Evolutionary conservation across 2,888 invertebrate species (phyloP).

Genomic region (Trichogramma evanescens): DNA sequence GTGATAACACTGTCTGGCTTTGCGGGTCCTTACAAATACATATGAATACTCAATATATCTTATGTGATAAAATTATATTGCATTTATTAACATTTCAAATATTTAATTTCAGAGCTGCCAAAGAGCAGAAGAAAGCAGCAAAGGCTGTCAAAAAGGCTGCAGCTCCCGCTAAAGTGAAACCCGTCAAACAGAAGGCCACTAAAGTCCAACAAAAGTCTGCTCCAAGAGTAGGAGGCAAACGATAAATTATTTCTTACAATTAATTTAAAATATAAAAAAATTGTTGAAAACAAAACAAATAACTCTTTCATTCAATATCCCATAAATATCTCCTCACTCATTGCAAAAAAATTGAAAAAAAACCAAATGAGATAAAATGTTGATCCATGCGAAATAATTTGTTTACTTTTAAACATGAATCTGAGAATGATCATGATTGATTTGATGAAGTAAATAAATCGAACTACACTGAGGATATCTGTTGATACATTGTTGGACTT

Average conservation of each 20-base stretch:
- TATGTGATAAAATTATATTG: neutral
- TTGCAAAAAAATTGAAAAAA: too few relatives aligned
- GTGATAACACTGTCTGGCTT: constrained; percentile 41
- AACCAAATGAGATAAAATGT: too few relatives aligned
- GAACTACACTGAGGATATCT: too few relatives aligned
- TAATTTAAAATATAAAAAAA: constrained; percentile 34
- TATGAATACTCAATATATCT: neutral
- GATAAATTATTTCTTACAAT: constrained; percentile 58
- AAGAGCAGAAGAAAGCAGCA: constrained; percentile 87
- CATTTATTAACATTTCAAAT: neutral
- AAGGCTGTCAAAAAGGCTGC: constrained; percentile 82
- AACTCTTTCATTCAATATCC: too few relatives aligned
- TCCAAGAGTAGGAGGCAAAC: constrained; percentile 95
- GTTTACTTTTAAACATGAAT: too few relatives aligned
- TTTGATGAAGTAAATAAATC: too few relatives aligned
- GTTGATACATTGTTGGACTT: too few relatives aligned
- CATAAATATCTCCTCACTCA: too few relatives aligned
- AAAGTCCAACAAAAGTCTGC: constrained; percentile 85
- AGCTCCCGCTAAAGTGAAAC: constrained; percentile 66
- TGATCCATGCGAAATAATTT: too few relatives aligned
- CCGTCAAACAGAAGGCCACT: constrained; percentile 79
- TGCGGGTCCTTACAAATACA: constrained; percentile 40
- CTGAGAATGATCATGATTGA: too few relatives aligned
- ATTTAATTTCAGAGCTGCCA: constrained; percentile 70
- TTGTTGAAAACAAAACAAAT: constrained; percentile 5